Conservation (phyloP, 2,113 vertebrate genomes). For the Microcebus ravelobensis region DNA sequence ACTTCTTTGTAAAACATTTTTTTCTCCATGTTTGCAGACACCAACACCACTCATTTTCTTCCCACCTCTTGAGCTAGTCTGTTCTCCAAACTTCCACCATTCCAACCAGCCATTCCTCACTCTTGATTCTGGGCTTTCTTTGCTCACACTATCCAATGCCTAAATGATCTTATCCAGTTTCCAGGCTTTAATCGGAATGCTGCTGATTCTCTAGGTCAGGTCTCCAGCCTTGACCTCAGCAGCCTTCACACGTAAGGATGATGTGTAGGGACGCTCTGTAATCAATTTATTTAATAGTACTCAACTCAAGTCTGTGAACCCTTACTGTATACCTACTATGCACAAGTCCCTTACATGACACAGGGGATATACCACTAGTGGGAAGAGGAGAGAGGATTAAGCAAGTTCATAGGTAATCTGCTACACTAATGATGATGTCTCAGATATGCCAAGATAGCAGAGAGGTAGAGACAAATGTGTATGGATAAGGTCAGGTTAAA, state of each 20-base stretch:
- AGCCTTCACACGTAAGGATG: accelerated
- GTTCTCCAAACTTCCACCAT: no score
- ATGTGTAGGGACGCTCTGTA: neutral
- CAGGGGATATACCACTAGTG: neutral
- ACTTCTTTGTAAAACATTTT: neutral
- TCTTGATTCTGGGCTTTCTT: neutral
- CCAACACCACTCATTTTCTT: neutral
- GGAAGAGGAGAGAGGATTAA: neutral
- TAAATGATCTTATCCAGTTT: neutral
- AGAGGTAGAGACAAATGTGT: neutral
- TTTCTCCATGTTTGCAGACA: neutral
- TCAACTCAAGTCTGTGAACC: neutral
- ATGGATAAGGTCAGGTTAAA: neutral
- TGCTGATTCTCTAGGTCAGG: neutral
- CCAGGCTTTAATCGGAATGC: neutral
- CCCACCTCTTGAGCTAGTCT: neutral
- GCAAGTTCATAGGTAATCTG: neutral
- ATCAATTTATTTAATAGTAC: neutral
- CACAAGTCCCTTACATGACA: no score
- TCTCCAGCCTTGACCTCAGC: neutral
- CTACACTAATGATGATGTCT: neutral
- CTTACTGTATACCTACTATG: neutral
- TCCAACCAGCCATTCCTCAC: neutral
- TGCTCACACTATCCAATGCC: neutral
- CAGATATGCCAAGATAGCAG: neutral